A percentile compares a stretch with the other conserved stretches of the same genome.
Evolutionary conservation across 1,140 invertebrate genomes (phyloP).

Genomic region (Hetaerina americana): DNA sequence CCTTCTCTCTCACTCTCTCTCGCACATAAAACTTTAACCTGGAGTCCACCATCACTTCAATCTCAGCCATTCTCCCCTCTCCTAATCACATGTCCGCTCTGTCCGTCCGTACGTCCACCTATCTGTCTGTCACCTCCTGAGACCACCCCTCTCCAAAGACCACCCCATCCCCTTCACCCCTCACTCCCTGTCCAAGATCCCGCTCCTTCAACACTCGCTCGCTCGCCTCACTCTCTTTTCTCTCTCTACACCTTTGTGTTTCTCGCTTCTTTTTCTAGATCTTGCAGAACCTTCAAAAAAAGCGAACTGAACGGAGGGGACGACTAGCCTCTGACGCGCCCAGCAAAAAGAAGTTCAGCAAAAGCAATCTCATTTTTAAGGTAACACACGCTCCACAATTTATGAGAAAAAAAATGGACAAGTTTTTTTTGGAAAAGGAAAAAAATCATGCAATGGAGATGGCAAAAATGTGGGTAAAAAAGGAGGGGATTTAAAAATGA

Average conservation of each 20-base stretch:
- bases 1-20: too few relatives aligned
- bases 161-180: too few relatives aligned
- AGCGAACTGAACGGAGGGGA: constrained; percentile 85
- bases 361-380: constrained; percentile 94
- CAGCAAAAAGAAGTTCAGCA: constrained; percentile 82
- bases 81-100: not conserved
- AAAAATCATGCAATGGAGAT: too few relatives aligned
- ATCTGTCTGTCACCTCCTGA: too few relatives aligned
- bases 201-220: not conserved
- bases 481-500: not conserved
- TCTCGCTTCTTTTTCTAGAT: constrained; percentile 82
- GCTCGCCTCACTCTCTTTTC: not conserved
- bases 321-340: constrained; percentile 72
- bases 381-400: constrained; percentile 46
- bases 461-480: too few relatives aligned
- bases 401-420: not conserved
- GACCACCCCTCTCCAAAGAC: too few relatives aligned
- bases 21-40: too few relatives aligned
- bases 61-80: not conserved
- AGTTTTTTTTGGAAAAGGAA: not conserved
- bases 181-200: too few relatives aligned
- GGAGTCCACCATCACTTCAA: too few relatives aligned
- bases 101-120: not conserved
- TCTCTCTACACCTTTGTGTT: constrained; percentile 21
- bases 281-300: constrained; percentile 94